Base-by-base conservation (phyloP, 2,888 invertebrate genomes). In the Dione juno region DNA sequence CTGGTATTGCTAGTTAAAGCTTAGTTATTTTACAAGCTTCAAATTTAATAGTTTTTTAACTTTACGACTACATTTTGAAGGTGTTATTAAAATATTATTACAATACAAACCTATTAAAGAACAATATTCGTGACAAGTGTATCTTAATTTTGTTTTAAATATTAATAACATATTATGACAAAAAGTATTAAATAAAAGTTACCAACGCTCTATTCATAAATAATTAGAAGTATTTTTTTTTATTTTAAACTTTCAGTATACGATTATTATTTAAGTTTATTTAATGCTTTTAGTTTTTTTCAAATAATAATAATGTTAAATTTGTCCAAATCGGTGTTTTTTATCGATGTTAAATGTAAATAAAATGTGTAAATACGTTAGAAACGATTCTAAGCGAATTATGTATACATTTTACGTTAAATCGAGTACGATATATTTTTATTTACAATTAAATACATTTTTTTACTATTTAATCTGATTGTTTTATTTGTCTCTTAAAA, bases 381-480 rank as follows among this genome's bases (percentile, higher is more conserved):
- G 66, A 66, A 63, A 63, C 40, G 14, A 69, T 66, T 71, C 68
- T 71, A 64, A 73, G 59, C 70, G 69, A 69, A 71, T 67, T 48
- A 64, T 67, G 65, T 79, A 76, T 83, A 84, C 83, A 85, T 83
- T 86, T 86, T 88, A 84, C 78, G 83, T 87, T 87, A 82, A 81
- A 84, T 82, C 79, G 81, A 81, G 83, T 85, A 86, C 81, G 82
- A 85, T 85, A 87, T 88, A 87, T 88, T 86, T 74, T 87, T 86
- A 84, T 87, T 87, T 86, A 87, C 80, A 79, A 87, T 84, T 54
- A 54, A 79, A 87, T 85, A 87, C 86, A 80, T 82, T 85, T 87
- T 87, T 87, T 86, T 86, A 86, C 85, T 82, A 86, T 83, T 85
- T 80, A 83, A 57, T 77, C 79, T 77, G 2, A 13, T 37, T 70